phyloP scores from a whole-genome alignment of 2,797 vertebrate genomes.

The Centropyge bicolor region DNA sequence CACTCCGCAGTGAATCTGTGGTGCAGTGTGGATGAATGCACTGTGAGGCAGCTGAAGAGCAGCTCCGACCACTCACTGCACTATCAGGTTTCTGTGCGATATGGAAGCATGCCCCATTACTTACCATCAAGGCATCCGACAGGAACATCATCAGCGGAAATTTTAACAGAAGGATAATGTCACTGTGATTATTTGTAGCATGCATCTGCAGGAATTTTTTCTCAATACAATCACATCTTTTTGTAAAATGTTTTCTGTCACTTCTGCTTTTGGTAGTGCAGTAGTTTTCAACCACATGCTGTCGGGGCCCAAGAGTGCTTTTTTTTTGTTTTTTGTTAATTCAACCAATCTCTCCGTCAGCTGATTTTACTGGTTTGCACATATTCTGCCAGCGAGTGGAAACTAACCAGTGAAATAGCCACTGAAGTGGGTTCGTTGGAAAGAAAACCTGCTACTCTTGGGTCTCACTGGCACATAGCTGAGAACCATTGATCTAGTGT shows the following conservation, averaged over 20 bases:
- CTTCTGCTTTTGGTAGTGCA: conserved; percentile 57
- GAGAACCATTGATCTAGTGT: conserved; percentile 64
- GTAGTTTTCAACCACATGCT: conserved; percentile 58
- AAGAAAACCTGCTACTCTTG: conserved; percentile 38
- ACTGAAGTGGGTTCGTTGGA: conserved; percentile 1
- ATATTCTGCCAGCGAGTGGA: conserved; percentile 40
- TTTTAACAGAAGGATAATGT: conserved; percentile 73
- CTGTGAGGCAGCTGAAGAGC: conserved; percentile 61
- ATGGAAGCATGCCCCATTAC: conserved; percentile 67
- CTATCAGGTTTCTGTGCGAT: conserved; percentile 67
- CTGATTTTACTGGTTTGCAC: conserved; percentile 53
- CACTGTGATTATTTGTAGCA: conserved; percentile 87
- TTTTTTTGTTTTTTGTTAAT: not conserved
- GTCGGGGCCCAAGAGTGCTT: conserved; percentile 36
- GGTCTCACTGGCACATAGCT: conserved; percentile 53
- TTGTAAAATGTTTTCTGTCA: conserved; percentile 35
- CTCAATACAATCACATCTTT: conserved; percentile 52
- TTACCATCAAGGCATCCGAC: conserved; percentile 57
- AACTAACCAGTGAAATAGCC: conserved; percentile 18
- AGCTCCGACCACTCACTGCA: conserved; percentile 56
- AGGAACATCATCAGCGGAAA: conserved; percentile 59
- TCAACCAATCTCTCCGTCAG: conserved; percentile 1
- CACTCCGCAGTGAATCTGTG: conserved; percentile 49
- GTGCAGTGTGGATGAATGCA: conserved; percentile 64
- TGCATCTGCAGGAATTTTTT: conserved; percentile 74